phyloP scores from a whole-genome alignment of 2,797 vertebrate genomes.

The Micrastur ruficollis region DNA sequence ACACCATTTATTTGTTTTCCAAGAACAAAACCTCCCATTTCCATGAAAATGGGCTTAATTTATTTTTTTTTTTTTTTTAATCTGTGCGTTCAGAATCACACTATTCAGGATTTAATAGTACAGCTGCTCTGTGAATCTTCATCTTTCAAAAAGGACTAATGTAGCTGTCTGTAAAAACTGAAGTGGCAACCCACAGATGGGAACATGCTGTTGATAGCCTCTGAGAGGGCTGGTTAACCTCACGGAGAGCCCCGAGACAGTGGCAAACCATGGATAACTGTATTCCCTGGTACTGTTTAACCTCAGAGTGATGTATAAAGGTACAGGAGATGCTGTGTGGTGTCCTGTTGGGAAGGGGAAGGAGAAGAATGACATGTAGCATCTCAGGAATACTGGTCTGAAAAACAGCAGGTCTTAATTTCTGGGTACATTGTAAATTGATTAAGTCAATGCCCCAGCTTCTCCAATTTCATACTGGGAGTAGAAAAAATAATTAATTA shows the following conservation, averaged over 20 bases:
- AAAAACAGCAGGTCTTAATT: neutral
- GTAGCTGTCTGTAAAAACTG: neutral
- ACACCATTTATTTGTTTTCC: neutral
- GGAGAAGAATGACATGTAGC: neutral
- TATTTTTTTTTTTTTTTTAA: neutral
- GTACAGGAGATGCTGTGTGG: neutral
- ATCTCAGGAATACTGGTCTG: neutral
- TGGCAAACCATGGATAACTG: neutral
- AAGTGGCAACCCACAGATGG: neutral
- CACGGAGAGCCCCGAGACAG: neutral
- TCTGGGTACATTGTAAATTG: neutral
- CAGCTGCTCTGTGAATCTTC: neutral
- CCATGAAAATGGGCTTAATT: neutral
- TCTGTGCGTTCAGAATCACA: neutral
- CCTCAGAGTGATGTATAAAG: neutral
- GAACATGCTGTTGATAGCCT: neutral
- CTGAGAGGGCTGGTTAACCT: neutral
- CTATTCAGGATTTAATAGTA: neutral
- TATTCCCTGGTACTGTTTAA: neutral
- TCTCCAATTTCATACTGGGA: neutral
- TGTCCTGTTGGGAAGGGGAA: neutral
- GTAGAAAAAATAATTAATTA: neutral
- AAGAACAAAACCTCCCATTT: neutral
- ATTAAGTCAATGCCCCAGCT: neutral
- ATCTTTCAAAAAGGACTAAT: neutral